A percentile compares a stretch with the other conserved stretches of the same genome.
Conservation (phyloP, 2,113 vertebrate genomes). For the Bambusicola thoracicus region DNA sequence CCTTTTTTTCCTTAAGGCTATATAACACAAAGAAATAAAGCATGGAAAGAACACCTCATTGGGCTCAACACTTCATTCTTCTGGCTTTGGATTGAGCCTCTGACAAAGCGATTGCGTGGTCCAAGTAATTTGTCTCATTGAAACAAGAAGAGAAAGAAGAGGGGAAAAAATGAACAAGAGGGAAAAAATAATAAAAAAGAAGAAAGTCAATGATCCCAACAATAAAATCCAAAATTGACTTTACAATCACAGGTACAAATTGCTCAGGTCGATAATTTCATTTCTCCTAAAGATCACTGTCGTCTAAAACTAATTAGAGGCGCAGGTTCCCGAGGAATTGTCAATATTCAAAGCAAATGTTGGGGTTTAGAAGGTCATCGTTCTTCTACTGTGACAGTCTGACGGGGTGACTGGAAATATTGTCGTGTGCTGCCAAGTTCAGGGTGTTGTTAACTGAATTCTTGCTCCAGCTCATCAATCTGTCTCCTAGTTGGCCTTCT, state of each 20-base stretch:
- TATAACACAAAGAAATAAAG: constrained; percentile 91
- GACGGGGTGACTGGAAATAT: constrained; percentile 74
- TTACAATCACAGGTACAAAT: constrained; percentile 87
- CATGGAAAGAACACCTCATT: constrained; percentile 79
- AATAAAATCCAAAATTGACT: constrained; percentile 87
- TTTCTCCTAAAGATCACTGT: constrained; percentile 89
- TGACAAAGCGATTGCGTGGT: constrained; percentile 71
- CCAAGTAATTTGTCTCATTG: constrained; percentile 69
- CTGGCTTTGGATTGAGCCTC: constrained; percentile 67
- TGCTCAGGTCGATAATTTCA: constrained; percentile 84
- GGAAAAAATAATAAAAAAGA: constrained; percentile 37
- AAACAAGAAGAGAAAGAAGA: constrained; percentile 64
- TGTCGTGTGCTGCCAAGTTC: constrained; percentile 76
- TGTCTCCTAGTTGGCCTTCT: constrained; percentile 26
- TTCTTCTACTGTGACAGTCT: constrained; percentile 84
- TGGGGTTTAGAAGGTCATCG: constrained; percentile 80
- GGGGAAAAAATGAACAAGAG: constrained; percentile 9
- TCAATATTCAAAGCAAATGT: constrained; percentile 86
- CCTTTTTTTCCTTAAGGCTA: constrained; percentile 85
- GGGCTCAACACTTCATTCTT: constrained; percentile 69
- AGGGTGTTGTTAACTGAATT: constrained; percentile 72
- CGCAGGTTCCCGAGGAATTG: constrained; percentile 85
- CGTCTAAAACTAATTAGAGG: constrained; percentile 87
- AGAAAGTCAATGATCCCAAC: constrained; percentile 82
- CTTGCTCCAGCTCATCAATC: constrained; percentile 60